phyloP scores from a whole-genome alignment of 1,140 invertebrate species.

The Drosophila nannoptera region DNA sequence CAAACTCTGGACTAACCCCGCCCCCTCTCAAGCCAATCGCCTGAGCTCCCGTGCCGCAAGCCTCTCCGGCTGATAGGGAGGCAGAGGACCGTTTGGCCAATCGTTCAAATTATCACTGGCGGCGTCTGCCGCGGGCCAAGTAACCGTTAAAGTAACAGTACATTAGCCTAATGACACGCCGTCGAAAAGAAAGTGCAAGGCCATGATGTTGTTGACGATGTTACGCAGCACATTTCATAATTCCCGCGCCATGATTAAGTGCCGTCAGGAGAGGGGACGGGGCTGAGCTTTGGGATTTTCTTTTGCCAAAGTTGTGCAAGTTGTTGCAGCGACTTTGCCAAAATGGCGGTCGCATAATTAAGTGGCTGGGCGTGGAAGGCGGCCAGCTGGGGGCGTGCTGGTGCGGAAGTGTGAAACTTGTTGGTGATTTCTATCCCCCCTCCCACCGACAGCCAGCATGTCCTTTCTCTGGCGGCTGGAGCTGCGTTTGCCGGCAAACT shows the following conservation, averaged over 20 bases:
- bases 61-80: too few species aligned
- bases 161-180: slow-evolving; percentile 66
- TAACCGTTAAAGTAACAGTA: slow-evolving; percentile 37
- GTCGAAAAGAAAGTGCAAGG: slow-evolving; percentile 26
- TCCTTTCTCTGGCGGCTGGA: too few species aligned
- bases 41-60: too few species aligned
- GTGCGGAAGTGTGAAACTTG: slow-evolving; percentile 55
- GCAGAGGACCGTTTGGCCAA: slow-evolving; percentile 23
- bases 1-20: too few species aligned
- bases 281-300: slow-evolving; percentile 41
- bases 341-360: slow-evolving; percentile 58
- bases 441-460: too few species aligned
- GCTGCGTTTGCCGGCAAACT: background rate
- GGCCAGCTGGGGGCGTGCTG: slow-evolving; percentile 1
- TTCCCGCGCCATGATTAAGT: slow-evolving; percentile 72
- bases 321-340: slow-evolving; percentile 37
- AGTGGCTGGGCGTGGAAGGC: slow-evolving; percentile 36
- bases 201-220: slow-evolving; percentile 32
- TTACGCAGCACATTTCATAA: slow-evolving; percentile 76
- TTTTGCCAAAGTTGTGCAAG: slow-evolving; percentile 53
- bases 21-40: too few species aligned
- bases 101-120: slow-evolving; percentile 22
- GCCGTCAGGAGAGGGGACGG: background rate
- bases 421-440: background rate
- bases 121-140: slow-evolving; percentile 1